Evolutionary conservation across 2,888 invertebrate genomes (phyloP).

Genomic region (Brenthis ino): DNA sequence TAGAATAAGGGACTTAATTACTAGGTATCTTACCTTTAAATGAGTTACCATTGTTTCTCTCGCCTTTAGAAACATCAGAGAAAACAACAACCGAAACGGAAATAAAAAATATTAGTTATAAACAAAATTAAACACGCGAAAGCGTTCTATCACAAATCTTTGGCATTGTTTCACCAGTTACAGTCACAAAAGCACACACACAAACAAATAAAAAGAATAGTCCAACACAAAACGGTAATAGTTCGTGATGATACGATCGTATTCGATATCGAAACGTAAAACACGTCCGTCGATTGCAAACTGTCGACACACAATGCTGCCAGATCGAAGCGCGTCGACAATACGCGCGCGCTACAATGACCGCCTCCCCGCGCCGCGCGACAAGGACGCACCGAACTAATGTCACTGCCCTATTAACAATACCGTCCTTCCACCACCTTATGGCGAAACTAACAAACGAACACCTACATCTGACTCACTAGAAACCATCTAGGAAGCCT

Average conservation of each 20-base stretch:
- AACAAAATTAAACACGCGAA: slow-evolving; percentile 61
- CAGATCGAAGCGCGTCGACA: slow-evolving; percentile 80
- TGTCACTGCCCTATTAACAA: slow-evolving; percentile 82
- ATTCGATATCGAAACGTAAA: slow-evolving; percentile 55
- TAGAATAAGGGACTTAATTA: slow-evolving; percentile 35
- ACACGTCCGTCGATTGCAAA: slow-evolving; percentile 67
- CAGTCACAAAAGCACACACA: slow-evolving; percentile 59
- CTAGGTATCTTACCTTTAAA: slow-evolving; percentile 61
- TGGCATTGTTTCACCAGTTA: slow-evolving; percentile 66
- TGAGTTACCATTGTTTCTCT: slow-evolving; percentile 77
- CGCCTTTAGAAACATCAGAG: slow-evolving; percentile 71
- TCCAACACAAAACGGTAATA: slow-evolving; percentile 57
- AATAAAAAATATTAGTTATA: slow-evolving; percentile 52
- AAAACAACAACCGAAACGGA: slow-evolving; percentile 52
- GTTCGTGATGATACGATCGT: slow-evolving; percentile 65
- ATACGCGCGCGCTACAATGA: slow-evolving; percentile 82
- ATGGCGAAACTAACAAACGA: slow-evolving; percentile 53
- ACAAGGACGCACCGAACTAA: slow-evolving; percentile 80
- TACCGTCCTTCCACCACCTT: slow-evolving; percentile 66
- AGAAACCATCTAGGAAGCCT: background rate
- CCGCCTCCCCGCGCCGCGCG: slow-evolving; percentile 69
- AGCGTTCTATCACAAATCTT: slow-evolving; percentile 72
- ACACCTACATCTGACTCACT: slow-evolving; percentile 43
- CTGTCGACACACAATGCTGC: slow-evolving; percentile 77
- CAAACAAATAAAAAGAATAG: slow-evolving; percentile 54